Base-by-base conservation (phyloP, 2,888 invertebrate species). In the Athalia circularis region DNA sequence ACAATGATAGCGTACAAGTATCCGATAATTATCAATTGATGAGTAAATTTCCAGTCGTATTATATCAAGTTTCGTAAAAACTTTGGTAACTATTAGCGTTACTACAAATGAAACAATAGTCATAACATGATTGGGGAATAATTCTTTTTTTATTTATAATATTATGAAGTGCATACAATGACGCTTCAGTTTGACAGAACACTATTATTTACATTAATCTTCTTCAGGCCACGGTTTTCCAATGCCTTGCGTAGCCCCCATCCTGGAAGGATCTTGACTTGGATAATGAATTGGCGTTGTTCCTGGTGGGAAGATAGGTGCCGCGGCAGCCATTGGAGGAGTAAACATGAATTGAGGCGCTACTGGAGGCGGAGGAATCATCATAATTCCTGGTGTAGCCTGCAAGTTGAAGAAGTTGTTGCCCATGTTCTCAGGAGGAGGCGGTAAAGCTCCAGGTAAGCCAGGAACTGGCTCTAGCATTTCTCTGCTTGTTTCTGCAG, bases 211-310 rank as follows among this genome's bases (percentile, higher is more conserved):
- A 77, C 65, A 77, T 80, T 79, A 88, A 79, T 79, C 79, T 79
- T 90, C 90, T 79, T 90, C 90, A 0, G 90, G 90, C 90, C 90
- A 90, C 4, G 90, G 90, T 80, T 90, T 90, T 3, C 89, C 89
- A 74, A 90, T 88, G 5, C 90, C 90, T 81, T 90, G 90, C 11
- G 88, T 88, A 0, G 96, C 94, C 0, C 98, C 98, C 91, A 98
- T 94, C 48, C 98, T 92, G 59, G 96, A 95, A 0, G 99, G 99
- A 92, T 99, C 99, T 91, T 99, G 99, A 88, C 98, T 98, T 4
- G 99, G 99, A 92, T 99, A 99, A 91, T 99, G 98, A 79, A 93
- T 92, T 0, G 93, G 92, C 0, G 94, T 91, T 6, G 93, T 92
- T n/a, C 92, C 91, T 0, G 92, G 92, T 3, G 92, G 90, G 84